Evolutionary conservation across 2,113 vertebrate species (phyloP), one percentile per base, ranked within the genome.

Genomic region (Epinephelus lanceolatus): DNA sequence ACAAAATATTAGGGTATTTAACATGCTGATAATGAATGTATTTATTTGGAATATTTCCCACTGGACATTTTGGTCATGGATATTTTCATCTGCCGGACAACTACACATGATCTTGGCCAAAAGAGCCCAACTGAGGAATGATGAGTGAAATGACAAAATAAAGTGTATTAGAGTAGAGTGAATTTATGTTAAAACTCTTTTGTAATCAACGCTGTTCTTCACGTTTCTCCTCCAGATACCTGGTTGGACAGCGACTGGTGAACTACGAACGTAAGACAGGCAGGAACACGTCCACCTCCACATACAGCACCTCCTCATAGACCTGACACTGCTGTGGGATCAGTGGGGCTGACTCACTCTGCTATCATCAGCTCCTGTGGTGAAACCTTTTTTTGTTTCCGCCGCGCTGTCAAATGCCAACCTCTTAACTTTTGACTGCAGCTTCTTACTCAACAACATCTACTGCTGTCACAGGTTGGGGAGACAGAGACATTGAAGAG

Each of bases 161-260:
- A 42, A 42, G 3, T 45, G 42, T 45, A 12, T 45, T 9, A 2
- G 12, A 45, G 11, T 45, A 45, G 42, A 45, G 42, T 45, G 42
- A 45, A 12, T 45, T 45, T 45, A 45, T 12, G 11, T 45, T 11
- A 45, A 45, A 33, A 62, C 1, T 15, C 0, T 56, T 47, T 71
- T 65, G 7, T 40, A 7, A 62, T 42, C 18, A 17, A 13, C 49
- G 47, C 5, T 15, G 3, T 73, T 9, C 53, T 45, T 42, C 57
- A 52, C 19, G 18, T 51, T 42, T 45, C 19, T 70, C 62, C 49
- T 67, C 12, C 92, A 99, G 98, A 89, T 99, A 99, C 93, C 96
- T 99, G 86, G 98, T 99, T 73, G 98, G 98, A 66, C 98, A 99
- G 72, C 96, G 97, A 67, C 96, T 99, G 69, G 98, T 99, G 78